Conservation (phyloP, 2,797 vertebrate genomes). For the Sus cebifrons region DNA sequence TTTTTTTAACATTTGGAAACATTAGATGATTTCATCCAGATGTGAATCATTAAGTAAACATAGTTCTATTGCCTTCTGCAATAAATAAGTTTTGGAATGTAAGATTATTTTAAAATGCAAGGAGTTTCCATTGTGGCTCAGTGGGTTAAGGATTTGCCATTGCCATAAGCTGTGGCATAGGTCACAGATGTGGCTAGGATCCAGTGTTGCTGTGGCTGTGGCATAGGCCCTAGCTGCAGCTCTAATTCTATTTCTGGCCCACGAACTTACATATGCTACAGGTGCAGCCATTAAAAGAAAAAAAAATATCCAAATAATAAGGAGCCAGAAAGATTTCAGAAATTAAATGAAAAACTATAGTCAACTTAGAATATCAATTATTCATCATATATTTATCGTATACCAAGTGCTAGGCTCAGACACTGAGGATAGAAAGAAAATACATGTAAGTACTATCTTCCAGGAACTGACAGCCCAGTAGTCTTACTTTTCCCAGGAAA, state of each 20-base stretch:
- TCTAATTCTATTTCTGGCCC: no score
- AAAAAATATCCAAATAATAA: not conserved
- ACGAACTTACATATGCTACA: no score
- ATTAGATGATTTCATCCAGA: conserved; percentile 26
- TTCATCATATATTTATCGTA: conserved; percentile 15
- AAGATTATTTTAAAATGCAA: conserved; percentile 60
- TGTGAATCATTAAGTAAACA: conserved; percentile 43
- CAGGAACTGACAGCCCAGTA: not conserved
- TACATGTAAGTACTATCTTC: not conserved
- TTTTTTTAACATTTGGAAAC: conserved; percentile 45
- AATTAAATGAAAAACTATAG: conserved; percentile 33
- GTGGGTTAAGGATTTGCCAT: no score
- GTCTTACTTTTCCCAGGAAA: conserved; percentile 47
- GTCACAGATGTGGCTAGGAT: no score
- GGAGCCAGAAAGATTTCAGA: conserved; percentile 27
- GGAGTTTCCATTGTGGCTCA: no score
- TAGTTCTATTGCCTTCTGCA: conserved; percentile 17
- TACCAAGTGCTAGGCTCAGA: not conserved
- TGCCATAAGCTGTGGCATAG: no score
- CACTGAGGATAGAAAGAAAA: conserved; percentile 10
- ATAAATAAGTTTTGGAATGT: conserved; percentile 53
- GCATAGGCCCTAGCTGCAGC: no score
- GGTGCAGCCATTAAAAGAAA: no score
- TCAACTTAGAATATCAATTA: conserved; percentile 48
- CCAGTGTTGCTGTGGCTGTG: no score